Conservation (phyloP, 2,797 vertebrate genomes). For the Ctenosaura bakeri region DNA sequence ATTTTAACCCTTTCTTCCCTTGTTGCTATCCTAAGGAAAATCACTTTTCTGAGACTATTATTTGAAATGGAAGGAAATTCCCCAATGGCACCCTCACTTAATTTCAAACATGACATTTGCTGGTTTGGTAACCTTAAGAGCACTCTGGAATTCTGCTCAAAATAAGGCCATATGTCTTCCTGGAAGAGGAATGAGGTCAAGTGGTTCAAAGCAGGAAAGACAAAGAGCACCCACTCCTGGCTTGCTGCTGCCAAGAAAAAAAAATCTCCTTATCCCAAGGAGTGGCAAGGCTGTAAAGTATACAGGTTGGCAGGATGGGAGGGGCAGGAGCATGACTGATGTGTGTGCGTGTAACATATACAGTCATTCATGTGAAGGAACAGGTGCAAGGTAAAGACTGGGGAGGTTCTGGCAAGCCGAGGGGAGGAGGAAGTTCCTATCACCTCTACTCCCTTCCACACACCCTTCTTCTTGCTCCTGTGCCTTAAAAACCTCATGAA, state of each 20-base stretch:
- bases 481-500: constrained; percentile 21
- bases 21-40: too few species aligned
- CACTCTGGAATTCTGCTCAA: background rate
- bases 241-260: background rate
- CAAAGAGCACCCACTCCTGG: background rate
- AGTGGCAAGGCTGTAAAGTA: constrained; percentile 16
- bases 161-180: background rate
- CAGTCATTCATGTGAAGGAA: constrained; percentile 1
- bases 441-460: constrained; percentile 23
- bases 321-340: background rate
- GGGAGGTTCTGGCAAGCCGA: constrained; percentile 15
- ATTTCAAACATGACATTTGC: background rate
- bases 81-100: background rate
- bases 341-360: background rate
- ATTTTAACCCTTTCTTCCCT: background rate
- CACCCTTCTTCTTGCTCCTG: constrained; percentile 18
- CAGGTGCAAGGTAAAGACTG: constrained; percentile 11
- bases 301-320: constrained; percentile 6
- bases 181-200: background rate
- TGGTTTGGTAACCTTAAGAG: background rate
- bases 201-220: background rate
- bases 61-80: background rate
- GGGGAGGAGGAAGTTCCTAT: constrained; percentile 13
- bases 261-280: background rate
- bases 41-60: background rate